A percentile compares a stretch with the other conserved stretches of the same genome.
Evolutionary conservation across 2,113 vertebrate genomes (phyloP).

Genomic region (Gadus macrocephalus): DNA sequence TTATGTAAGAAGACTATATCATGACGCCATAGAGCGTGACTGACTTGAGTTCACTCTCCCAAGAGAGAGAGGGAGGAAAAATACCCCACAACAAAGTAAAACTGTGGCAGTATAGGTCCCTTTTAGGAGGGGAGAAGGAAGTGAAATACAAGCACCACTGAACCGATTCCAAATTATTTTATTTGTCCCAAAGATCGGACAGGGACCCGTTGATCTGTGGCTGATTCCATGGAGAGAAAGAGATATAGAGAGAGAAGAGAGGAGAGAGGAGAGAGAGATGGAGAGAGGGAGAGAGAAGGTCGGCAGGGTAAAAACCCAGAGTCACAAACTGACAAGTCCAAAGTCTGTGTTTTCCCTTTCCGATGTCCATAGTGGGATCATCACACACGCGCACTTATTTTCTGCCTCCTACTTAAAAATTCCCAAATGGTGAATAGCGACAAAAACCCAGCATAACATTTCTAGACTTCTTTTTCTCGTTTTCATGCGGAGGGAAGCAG

Average conservation of each 20-base stretch:
- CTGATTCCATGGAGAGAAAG: conserved; percentile 8
- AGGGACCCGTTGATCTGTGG: conserved; percentile 1
- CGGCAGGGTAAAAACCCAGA: conserved; percentile 52
- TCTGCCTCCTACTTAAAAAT: too few relatives aligned
- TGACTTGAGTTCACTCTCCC: too few relatives aligned
- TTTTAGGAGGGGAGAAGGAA: neutral
- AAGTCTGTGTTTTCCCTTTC: conserved; percentile 31
- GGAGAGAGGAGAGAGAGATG: too few relatives aligned
- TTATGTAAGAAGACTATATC: too few relatives aligned
- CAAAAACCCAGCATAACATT: neutral
- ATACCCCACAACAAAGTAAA: neutral
- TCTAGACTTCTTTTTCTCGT: neutral
- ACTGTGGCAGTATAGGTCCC: conserved; percentile 10
- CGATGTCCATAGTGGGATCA: conserved; percentile 18
- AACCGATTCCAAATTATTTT: conserved; percentile 11
- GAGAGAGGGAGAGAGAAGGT: neutral
- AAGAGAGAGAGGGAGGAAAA: too few relatives aligned
- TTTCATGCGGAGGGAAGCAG: conserved; percentile 20
- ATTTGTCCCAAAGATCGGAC: conserved; percentile 1
- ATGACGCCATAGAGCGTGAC: too few relatives aligned
- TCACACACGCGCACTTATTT: neutral
- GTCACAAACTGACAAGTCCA: conserved; percentile 47
- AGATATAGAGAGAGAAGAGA: neutral
- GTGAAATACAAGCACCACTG: conserved; percentile 34
- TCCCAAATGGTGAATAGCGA: too few relatives aligned